Conservation (phyloP, 2,888 invertebrate species). For the Amitus sp. region DNA sequence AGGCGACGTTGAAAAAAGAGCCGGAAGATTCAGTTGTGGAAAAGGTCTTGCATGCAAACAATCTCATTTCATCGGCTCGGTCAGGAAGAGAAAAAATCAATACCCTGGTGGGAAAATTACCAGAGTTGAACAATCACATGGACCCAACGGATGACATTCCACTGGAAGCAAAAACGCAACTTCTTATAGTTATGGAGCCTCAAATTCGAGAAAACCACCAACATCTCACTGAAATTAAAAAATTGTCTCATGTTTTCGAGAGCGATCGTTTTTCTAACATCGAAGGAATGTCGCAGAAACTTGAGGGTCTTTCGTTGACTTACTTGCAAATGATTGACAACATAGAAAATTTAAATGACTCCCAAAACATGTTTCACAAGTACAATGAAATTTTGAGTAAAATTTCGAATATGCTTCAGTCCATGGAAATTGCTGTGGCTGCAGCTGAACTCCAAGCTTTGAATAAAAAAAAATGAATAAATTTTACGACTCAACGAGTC, state of each 20-base stretch:
- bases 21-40: conserved; percentile 63
- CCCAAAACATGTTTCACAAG: conserved; percentile 63
- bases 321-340: conserved; percentile 64
- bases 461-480: conserved; percentile 48
- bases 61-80: conserved; percentile 67
- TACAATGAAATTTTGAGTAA: conserved; percentile 67
- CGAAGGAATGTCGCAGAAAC: conserved; percentile 64
- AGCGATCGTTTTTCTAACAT: conserved; percentile 64
- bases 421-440: conserved; percentile 64
- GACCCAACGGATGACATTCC: conserved; percentile 66
- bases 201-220: conserved; percentile 64
- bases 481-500: background rate
- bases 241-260: conserved; percentile 63
- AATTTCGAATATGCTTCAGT: conserved; percentile 66
- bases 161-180: conserved; percentile 66
- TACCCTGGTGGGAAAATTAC: conserved; percentile 64
- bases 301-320: conserved; percentile 62
- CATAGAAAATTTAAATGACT: conserved; percentile 59
- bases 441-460: conserved; percentile 64
- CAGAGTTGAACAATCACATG: conserved; percentile 66
- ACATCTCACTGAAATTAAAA: conserved; percentile 61
- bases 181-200: conserved; percentile 65
- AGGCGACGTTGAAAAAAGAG: conserved; percentile 46
- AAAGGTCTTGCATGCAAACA: conserved; percentile 66
- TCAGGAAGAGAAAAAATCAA: conserved; percentile 68